Evolutionary conservation across 2,888 invertebrate genomes (phyloP).

Genomic region (Sinhomidia bicolor): DNA sequence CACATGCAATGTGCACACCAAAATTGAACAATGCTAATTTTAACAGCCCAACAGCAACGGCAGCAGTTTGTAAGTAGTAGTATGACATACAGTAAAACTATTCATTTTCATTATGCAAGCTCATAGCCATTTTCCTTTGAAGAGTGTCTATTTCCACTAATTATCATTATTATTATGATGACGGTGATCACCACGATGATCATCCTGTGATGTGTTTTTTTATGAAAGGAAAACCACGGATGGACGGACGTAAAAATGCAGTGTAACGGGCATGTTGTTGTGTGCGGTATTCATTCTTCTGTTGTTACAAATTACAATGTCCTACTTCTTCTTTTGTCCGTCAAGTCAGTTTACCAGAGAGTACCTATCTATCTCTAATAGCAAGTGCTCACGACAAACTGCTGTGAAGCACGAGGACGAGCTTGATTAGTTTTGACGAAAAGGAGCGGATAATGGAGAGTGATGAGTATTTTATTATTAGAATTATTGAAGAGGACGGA

Average conservation of each 20-base stretch:
- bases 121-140: conserved; percentile 32
- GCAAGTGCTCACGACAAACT: conserved; percentile 42
- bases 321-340: conserved; percentile 53
- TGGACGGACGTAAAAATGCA: not conserved
- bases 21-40: conserved; percentile 61
- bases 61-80: not conserved
- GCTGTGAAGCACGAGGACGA: conserved; percentile 63
- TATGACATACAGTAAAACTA: not conserved
- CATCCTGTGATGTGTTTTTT: not conserved
- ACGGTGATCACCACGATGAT: not conserved
- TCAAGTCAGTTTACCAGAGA: not conserved
- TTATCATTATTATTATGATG: conserved; percentile 10
- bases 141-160: conserved; percentile 36
- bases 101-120: conserved; percentile 20
- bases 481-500: not conserved
- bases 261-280: not conserved
- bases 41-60: not conserved
- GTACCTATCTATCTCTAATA: not conserved
- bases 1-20: not conserved
- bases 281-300: conserved; percentile 33
- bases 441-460: too few relatives aligned
- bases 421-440: conserved; percentile 42
- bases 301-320: conserved; percentile 42
- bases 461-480: not conserved
- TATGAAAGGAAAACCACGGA: conserved; percentile 13